Base-by-base conservation (phyloP, 1,140 invertebrate genomes). In the Drosophila melanica region DNA sequence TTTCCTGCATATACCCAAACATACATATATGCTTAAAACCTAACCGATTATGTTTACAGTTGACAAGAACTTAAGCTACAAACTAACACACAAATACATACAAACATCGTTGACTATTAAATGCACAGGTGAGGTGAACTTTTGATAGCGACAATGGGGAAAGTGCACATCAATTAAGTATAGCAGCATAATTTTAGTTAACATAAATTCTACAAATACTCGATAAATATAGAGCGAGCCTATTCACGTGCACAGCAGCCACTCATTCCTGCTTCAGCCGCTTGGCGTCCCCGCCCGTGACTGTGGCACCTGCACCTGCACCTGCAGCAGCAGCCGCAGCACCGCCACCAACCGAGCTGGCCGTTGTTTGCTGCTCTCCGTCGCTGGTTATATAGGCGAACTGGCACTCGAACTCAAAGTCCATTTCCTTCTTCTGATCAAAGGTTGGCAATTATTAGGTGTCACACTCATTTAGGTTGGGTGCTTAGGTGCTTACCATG, bases 231-330 rank as follows among this genome's bases (percentile, higher is more conserved):
- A 58, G 14, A 16, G 18, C 20, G 20, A 12, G 47, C 11, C 27
- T 1, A 55, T 14, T 54, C 11, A 10, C 20, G 33, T 54, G 10
- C 10, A 1, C 9, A 9, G 30, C 42, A 9, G 7, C 33, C 11
- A 55, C 80, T 91, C 87, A 91, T 91, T 91, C 90, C 67, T 90
- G 90, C 62, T 91, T 91, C 39, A 91, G 57, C 12, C 90, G 90
- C 50, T 91, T 91, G 9, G 90, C 79, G 27, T 85, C 84, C 57
- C 86, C 81, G 20, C 80, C 86, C 47, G 59, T 63, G 50, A 37
- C 53, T 7, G 58, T 27, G 47, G 11, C 50, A 39, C 12, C 42
- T 3, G 44, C 14, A n/a, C 51, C 39, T 2, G 45, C 35, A 51
- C 27, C 14, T 14, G n/a, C 65, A 33, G 9, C 27, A 10, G 8